A percentile compares a stretch with the other conserved stretches of the same genome.
phyloP scores from a whole-genome alignment of 2,888 invertebrate genomes.

The Mylabris sibirica region DNA sequence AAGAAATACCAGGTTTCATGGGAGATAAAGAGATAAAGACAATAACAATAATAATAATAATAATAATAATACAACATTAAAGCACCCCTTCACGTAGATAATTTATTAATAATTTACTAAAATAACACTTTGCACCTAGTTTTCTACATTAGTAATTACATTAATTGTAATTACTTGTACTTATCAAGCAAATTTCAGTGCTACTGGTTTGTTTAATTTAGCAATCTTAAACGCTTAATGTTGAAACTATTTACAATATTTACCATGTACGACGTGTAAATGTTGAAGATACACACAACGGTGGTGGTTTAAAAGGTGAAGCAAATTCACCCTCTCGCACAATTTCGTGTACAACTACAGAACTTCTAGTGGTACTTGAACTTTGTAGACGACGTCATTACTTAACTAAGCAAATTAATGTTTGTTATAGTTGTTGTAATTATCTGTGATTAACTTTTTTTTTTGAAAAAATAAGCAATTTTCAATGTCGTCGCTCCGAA shows the following conservation, averaged over 20 bases:
- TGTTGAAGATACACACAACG: conserved; percentile 46
- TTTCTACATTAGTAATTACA: conserved; percentile 40
- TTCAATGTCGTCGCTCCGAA: too few relatives aligned
- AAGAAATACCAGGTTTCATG: conserved; percentile 44
- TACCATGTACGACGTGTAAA: conserved; percentile 31
- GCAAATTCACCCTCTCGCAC: conserved; percentile 12
- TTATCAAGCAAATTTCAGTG: conserved; percentile 51
- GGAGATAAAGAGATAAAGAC: background rate
- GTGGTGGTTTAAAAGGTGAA: conserved; percentile 44
- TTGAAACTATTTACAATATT: conserved; percentile 49
- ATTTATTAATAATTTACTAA: background rate
- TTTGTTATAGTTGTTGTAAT: conserved; percentile 9
- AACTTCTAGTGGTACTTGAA: conserved; percentile 35
- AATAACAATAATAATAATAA: background rate
- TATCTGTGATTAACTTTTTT: background rate
- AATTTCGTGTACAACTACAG: background rate
- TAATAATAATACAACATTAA: background rate
- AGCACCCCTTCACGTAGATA: background rate
- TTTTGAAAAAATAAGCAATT: too few relatives aligned
- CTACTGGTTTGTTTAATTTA: conserved; percentile 57
- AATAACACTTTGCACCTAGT: conserved; percentile 34
- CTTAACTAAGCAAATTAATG: conserved; percentile 37
- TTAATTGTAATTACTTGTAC: conserved; percentile 48
- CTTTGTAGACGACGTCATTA: conserved; percentile 41
- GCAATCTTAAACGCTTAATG: conserved; percentile 51